Percentiles rank a stretch among this genome's conserved stretches.
Conservation (phyloP, 2,113 vertebrate genomes). For the Lichenostomus cassidix region DNA sequence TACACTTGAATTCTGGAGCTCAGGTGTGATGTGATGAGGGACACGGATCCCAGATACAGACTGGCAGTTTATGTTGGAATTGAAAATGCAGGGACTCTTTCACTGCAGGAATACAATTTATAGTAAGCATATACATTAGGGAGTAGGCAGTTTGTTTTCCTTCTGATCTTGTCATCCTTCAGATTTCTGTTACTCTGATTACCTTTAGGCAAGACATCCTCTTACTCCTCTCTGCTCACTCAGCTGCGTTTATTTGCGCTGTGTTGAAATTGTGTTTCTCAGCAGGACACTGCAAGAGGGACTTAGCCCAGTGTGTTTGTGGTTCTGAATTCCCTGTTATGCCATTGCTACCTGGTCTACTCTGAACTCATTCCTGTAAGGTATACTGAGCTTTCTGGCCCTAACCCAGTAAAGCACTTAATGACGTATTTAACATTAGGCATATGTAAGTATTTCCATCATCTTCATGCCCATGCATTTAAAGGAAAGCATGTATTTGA, state of each 20-base stretch:
- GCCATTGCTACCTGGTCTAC: not conserved
- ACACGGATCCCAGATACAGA: fast-evolving
- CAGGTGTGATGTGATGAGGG: not conserved
- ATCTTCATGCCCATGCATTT: not conserved
- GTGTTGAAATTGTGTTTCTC: not conserved
- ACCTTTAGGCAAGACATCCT: not conserved
- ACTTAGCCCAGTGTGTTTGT: not conserved
- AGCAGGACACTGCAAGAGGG: not conserved
- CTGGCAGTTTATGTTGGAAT: not conserved
- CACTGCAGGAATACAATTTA: not conserved
- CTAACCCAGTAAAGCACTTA: conserved; percentile 39
- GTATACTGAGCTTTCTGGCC: conserved; percentile 6
- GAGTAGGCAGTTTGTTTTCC: not conserved
- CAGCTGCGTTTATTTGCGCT: not conserved
- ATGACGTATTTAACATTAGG: not conserved
- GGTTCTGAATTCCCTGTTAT: not conserved
- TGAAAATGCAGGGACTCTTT: not conserved
- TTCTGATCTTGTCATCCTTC: not conserved
- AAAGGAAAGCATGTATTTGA: not conserved
- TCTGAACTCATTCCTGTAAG: not conserved
- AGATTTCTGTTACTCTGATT: not conserved
- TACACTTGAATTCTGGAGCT: not conserved
- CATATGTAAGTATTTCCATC: not conserved
- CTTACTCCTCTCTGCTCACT: not conserved
- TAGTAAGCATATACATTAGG: not conserved